A percentile compares a stretch with the other conserved stretches of the same genome.
phyloP scores from a whole-genome alignment of 2,888 invertebrate species.

The Tenthredo scrophulariae region DNA sequence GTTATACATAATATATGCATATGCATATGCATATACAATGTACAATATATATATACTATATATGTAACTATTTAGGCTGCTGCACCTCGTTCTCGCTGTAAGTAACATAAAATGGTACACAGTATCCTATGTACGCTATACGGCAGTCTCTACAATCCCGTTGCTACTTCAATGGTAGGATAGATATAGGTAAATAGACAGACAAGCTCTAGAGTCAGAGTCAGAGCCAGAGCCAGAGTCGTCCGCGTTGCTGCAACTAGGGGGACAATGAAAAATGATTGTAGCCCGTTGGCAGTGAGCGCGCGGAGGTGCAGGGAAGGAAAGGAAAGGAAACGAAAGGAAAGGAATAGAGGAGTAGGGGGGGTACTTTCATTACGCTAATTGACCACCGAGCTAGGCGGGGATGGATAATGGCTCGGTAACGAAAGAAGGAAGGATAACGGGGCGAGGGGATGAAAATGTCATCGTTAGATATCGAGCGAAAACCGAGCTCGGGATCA shows the following conservation, averaged over 20 bases:
- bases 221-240: not conserved
- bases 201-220: not conserved
- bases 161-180: not conserved
- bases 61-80: not conserved
- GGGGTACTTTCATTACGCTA: conserved; percentile 44
- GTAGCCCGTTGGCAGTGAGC: conserved; percentile 20
- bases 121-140: not conserved
- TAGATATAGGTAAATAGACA: not conserved
- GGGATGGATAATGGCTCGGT: not conserved
- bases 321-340: not conserved
- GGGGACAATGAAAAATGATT: conserved; percentile 46
- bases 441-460: not conserved
- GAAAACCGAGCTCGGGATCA: not conserved
- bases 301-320: not conserved
- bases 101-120: not conserved
- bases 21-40: no score
- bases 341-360: not conserved
- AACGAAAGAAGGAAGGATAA: not conserved
- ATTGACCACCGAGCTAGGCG: conserved; percentile 40
- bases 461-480: conserved; percentile 28
- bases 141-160: not conserved
- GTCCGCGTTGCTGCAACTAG: not conserved
- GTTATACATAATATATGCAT: no score
- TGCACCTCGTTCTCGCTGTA: not conserved
- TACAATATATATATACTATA: no score